Percentiles rank a stretch among this genome's conserved stretches.
Conservation (phyloP, 1,140 invertebrate species). For the Caligus rogercresseyi region DNA sequence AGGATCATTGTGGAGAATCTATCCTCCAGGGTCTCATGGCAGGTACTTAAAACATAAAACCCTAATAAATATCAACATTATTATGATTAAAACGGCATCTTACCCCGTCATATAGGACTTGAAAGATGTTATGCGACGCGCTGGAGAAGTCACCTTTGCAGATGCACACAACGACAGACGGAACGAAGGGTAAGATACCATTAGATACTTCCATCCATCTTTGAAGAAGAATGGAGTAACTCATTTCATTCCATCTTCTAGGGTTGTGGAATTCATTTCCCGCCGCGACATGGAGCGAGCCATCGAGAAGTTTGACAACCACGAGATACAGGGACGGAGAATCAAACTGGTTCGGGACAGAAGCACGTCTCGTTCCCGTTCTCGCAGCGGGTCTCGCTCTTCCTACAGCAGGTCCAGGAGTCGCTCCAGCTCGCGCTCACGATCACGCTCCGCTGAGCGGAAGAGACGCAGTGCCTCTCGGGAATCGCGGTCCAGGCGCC, state of each 20-base stretch:
- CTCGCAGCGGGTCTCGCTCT: constrained; percentile 25
- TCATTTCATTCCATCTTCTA: constrained; percentile 30
- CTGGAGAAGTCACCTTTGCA: constrained; percentile 96
- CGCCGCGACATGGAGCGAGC: constrained; percentile 86
- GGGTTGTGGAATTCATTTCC: constrained; percentile 81
- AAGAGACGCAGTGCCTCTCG: not conserved
- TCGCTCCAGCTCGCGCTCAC: constrained; percentile 37
- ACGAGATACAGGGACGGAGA: constrained; percentile 81
- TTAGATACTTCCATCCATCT: no score
- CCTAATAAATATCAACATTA: no score
- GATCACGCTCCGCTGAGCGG: constrained; percentile 26
- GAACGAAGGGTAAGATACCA: constrained; percentile 75
- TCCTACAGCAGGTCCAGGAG: constrained; percentile 41
- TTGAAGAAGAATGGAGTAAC: no score
- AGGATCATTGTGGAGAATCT: constrained; percentile 35
- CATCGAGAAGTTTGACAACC: constrained; percentile 84
- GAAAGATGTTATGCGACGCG: constrained; percentile 98
- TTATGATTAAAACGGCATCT: constrained; percentile 18
- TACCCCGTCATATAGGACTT: constrained; percentile 53
- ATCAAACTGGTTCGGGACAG: constrained; percentile 77
- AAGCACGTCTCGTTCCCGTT: constrained; percentile 29
- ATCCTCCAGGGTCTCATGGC: constrained; percentile 36
- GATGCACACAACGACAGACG: constrained; percentile 91
- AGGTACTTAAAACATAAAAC: no score
- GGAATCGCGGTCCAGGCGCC: not conserved